Evolutionary conservation across 2,888 invertebrate species (phyloP).

Genomic region (Deroplatys truncata): DNA sequence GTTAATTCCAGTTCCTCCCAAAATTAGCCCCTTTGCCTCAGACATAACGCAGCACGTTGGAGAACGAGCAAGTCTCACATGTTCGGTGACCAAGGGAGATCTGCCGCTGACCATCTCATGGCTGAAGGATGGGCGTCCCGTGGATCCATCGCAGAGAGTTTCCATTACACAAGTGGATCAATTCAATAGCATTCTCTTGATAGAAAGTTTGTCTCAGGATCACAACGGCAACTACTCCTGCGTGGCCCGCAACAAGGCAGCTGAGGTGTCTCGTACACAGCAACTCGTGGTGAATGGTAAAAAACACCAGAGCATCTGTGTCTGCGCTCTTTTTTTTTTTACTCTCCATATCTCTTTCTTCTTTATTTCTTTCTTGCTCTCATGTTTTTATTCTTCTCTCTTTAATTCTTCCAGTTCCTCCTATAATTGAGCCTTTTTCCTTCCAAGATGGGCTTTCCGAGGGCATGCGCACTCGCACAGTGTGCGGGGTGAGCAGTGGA

Average conservation of each 20-base stretch:
- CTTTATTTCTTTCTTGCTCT: slow-evolving; percentile 53
- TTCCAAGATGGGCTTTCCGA: slow-evolving; percentile 79
- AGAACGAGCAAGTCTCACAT: slow-evolving; percentile 68
- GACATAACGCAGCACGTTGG: slow-evolving; percentile 67
- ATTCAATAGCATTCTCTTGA: slow-evolving; percentile 72
- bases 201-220: slow-evolving; percentile 68
- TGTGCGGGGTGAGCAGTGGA: slow-evolving; percentile 75
- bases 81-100: slow-evolving; percentile 72
- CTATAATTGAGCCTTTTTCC: slow-evolving; percentile 80
- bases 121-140: slow-evolving; percentile 67
- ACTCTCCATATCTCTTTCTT: slow-evolving; percentile 44
- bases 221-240: slow-evolving; percentile 77
- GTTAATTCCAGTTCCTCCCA: slow-evolving; percentile 65
- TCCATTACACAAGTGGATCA: slow-evolving; percentile 69
- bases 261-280: slow-evolving; percentile 69
- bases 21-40: slow-evolving; percentile 68
- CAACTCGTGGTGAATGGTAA: slow-evolving; percentile 76
- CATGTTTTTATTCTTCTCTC: slow-evolving; percentile 53
- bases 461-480: slow-evolving; percentile 76
- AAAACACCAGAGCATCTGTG: slow-evolving; percentile 38
- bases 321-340: slow-evolving; percentile 27
- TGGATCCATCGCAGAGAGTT: slow-evolving; percentile 60
- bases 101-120: slow-evolving; percentile 70
- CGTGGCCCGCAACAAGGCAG: slow-evolving; percentile 66
- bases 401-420: slow-evolving; percentile 66